Percentiles rank a stretch among this genome's conserved stretches.
Conservation (phyloP, 2,888 invertebrate genomes). For the Tetropium fuscum region DNA sequence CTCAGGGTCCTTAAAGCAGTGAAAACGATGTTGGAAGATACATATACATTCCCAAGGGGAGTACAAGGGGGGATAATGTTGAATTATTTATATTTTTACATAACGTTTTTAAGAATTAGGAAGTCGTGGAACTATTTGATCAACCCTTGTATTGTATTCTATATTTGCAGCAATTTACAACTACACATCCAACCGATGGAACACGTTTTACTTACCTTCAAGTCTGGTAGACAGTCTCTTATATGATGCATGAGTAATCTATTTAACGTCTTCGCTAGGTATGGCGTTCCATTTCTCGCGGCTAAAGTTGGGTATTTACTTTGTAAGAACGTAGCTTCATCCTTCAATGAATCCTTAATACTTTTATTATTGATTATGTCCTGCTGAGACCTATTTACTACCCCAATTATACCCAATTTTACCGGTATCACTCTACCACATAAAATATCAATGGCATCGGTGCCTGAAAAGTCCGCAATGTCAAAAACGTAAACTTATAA, state of each 20-base stretch:
- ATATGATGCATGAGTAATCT: slow-evolving; percentile 99
- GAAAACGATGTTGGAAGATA: too few relatives aligned
- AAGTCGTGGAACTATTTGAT: too few relatives aligned
- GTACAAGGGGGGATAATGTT: too few relatives aligned
- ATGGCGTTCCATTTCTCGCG: slow-evolving; percentile 95
- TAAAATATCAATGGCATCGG: slow-evolving; percentile 98
- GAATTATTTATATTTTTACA: too few relatives aligned
- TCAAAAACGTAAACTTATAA: too few relatives aligned
- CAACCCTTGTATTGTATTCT: too few relatives aligned
- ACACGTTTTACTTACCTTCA: slow-evolving; percentile 86
- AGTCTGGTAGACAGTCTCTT: slow-evolving; percentile 96
- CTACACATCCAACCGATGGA: too few relatives aligned
- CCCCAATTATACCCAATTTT: slow-evolving; percentile 98
- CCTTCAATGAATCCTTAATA: slow-evolving; percentile 90
- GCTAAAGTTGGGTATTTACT: slow-evolving; percentile 98
- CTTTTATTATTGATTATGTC: slow-evolving; percentile 94
- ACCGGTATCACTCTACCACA: slow-evolving; percentile 99
- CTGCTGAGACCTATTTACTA: slow-evolving; percentile 98
- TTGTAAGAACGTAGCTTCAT: slow-evolving; percentile 95
- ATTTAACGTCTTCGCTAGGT: slow-evolving; percentile 96
- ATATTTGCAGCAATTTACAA: too few relatives aligned
- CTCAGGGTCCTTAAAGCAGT: too few relatives aligned
- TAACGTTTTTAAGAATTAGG: too few relatives aligned
- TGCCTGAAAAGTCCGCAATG: too few relatives aligned
- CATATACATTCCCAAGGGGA: too few relatives aligned